Conservation (phyloP, 2,797 vertebrate genomes). For the Gadopsis bispinosus region DNA sequence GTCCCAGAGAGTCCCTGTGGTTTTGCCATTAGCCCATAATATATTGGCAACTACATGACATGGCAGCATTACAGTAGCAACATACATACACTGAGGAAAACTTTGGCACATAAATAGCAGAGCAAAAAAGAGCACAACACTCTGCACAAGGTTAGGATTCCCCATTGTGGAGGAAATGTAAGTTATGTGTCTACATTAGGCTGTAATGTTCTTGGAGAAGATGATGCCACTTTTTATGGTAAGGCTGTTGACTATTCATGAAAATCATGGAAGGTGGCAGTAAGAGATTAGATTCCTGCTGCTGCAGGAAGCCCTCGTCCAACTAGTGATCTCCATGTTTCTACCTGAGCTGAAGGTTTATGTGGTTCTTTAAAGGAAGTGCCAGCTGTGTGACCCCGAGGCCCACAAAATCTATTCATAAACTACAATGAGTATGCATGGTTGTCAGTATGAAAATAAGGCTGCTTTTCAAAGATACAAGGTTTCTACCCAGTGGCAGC, state of each 20-base stretch:
- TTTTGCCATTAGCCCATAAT: slow-evolving; percentile 75
- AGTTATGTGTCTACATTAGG: slow-evolving; percentile 79
- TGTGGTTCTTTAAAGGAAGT: slow-evolving; percentile 76
- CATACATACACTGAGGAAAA: slow-evolving; percentile 55
- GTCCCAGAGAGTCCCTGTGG: slow-evolving; percentile 72
- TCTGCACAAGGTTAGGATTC: slow-evolving; percentile 59
- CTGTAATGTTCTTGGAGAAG: slow-evolving; percentile 72
- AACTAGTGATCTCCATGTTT: slow-evolving; percentile 72
- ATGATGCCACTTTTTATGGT: slow-evolving; percentile 75
- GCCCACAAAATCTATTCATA: slow-evolving; percentile 71
- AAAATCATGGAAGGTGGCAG: slow-evolving; percentile 68
- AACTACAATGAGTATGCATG: slow-evolving; percentile 69
- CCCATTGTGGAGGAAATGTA: slow-evolving; percentile 70
- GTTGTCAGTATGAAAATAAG: slow-evolving; percentile 72
- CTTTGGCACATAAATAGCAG: slow-evolving; percentile 61
- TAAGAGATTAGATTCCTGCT: slow-evolving; percentile 73
- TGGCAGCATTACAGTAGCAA: slow-evolving; percentile 52
- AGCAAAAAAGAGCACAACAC: slow-evolving; percentile 59
- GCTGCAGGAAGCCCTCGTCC: slow-evolving; percentile 65
- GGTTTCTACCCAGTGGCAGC: slow-evolving; percentile 63
- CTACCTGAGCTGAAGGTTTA: slow-evolving; percentile 74
- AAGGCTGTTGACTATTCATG: slow-evolving; percentile 79
- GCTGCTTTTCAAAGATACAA: slow-evolving; percentile 70
- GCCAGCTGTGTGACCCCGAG: slow-evolving; percentile 77
- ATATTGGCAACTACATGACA: slow-evolving; percentile 67